Base-by-base conservation (phyloP, 2,888 invertebrate genomes). In the Oithona nana region DNA sequence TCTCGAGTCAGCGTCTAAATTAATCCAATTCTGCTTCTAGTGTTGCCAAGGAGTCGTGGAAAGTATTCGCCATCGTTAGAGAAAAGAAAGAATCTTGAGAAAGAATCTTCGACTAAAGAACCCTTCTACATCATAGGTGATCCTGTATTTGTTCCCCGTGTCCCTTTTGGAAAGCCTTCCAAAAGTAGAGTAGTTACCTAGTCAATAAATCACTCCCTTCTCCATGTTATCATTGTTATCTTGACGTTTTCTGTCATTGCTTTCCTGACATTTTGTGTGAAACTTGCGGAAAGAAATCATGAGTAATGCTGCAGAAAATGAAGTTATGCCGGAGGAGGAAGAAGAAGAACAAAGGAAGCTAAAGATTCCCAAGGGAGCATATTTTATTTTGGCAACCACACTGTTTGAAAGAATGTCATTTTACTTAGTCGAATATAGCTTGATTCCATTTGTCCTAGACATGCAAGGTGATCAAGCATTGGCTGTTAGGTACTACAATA, bases 391-490 rank as follows among this genome's bases (percentile, higher is more conserved):
- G 67, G 83, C 83, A 74, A 95, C 92, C 82, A 97, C 97, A 74
- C 94, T 95, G 75, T 97, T 95, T 75, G 97, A 97, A 75, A 79
- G 95, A 69, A 97, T 97, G 75, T 88, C 86, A 65, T 97, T 81
- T 75, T 97, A 95, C 83, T 97, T 97, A 71, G 86, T 93, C 84
- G 83, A 88, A 80, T 85, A 92, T 54, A 24, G 54, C 26, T 54
- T 8, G 8, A 8, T 13, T 13, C 24, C 13, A 51, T 51, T 20
- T 51, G 51, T 51, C 20, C 20, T 51, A 16, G 39, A 39, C 6
- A 51, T 6, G 11, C 20, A 22, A 16, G 51, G 20, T 51, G 51
- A 22, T 51, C 20, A 51, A 13, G 13, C 20, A 51, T 13, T 51
- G n/a, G 51, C 24, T 22, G 24, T 51, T 51, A 52, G 26, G 6